Conservation (phyloP, 2,888 invertebrate genomes). For the Malthinus seriepunctatus region DNA sequence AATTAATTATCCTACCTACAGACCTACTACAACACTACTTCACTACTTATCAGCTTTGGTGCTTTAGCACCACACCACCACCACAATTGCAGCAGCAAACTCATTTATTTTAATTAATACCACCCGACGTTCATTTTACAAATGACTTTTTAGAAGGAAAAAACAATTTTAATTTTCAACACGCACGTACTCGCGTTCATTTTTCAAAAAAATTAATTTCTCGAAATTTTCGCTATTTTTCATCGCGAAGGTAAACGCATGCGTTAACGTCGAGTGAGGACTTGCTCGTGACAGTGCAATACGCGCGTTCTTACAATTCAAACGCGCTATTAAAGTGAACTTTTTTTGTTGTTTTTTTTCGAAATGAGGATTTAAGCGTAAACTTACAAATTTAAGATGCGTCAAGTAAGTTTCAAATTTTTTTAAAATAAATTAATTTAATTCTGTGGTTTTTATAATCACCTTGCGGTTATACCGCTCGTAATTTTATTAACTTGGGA, state of each 20-base stretch:
- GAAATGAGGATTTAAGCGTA: neutral
- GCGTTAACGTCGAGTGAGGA: constrained; percentile 23
- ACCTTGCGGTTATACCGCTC: neutral
- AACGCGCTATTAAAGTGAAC: constrained; percentile 14
- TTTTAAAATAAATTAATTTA: neutral
- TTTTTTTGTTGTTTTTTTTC: constrained; percentile 9
- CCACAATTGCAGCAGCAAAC: no score
- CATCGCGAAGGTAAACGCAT: constrained; percentile 23
- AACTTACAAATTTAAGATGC: no score
- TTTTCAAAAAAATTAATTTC: no score
- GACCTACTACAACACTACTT: no score
- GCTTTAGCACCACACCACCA: no score
- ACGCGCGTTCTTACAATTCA: constrained; percentile 33
- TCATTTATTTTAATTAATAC: no score
- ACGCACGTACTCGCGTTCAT: no score
- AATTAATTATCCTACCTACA: no score
- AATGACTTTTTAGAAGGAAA: no score
- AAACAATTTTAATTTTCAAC: no score
- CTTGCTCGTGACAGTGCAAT: constrained; percentile 38
- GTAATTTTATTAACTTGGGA: neutral
- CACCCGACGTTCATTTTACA: no score
- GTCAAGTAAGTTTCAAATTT: constrained; percentile 5
- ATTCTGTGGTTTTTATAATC: neutral
- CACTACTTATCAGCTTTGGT: no score
- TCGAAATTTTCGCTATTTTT: constrained; percentile 7